Conservation (phyloP, 1,140 invertebrate genomes). For the Paramacrobiotus metropolitanus region DNA sequence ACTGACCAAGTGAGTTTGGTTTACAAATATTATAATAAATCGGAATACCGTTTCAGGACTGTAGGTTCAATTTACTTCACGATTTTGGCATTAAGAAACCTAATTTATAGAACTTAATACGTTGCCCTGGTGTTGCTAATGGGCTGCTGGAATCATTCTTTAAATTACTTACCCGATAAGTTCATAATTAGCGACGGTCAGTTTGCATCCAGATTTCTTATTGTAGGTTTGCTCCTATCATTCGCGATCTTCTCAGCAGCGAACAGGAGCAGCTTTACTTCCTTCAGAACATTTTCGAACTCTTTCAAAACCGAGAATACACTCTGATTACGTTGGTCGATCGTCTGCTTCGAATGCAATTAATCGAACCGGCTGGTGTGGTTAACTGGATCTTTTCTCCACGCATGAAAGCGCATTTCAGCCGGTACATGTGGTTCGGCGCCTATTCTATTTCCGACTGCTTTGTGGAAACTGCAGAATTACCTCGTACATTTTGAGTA, state of each 20-base stretch:
- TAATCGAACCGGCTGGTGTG: constrained; percentile 83
- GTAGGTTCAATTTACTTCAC: too few species aligned
- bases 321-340: constrained; percentile 89
- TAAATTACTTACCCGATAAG: too few species aligned
- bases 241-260: background rate
- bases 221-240: background rate
- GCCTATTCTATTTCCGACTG: too few species aligned
- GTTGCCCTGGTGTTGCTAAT: too few species aligned
- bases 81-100: too few species aligned
- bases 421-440: constrained; percentile 53
- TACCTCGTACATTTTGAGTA: too few species aligned
- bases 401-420: constrained; percentile 79
- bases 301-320: constrained; percentile 23
- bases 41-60: too few species aligned
- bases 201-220: background rate
- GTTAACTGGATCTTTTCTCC: constrained; percentile 97
- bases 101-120: too few species aligned
- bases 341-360: constrained; percentile 88
- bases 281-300: constrained; percentile 6
- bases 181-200: background rate
- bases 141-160: too few species aligned
- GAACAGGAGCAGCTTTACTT: constrained; percentile 2
- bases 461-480: too few species aligned
- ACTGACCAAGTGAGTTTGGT: constrained; percentile 61
- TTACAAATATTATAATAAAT: too few species aligned